Evolutionary conservation across 2,113 vertebrate genomes (phyloP).

Genomic region (Eurypyga helias): DNA sequence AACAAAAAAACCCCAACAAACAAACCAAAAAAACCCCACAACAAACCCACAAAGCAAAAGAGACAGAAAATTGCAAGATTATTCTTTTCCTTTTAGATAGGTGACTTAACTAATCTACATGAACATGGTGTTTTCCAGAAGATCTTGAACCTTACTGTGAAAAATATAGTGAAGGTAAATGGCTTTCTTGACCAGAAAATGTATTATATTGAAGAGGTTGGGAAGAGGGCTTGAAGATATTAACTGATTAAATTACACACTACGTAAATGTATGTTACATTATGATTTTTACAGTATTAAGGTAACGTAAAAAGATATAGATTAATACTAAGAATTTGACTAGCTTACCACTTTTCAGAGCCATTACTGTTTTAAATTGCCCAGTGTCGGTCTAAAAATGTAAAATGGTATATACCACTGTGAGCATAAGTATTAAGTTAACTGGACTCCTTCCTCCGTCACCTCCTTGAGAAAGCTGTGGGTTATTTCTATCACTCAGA

Average conservation of each 20-base stretch:
- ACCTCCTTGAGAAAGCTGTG: constrained; percentile 36
- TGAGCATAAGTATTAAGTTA: not conserved
- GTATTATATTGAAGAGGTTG: not conserved
- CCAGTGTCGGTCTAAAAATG: not conserved
- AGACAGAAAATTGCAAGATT: not conserved
- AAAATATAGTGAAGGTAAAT: constrained; percentile 19
- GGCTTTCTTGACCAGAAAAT: not conserved
- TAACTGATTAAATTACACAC: constrained; percentile 12
- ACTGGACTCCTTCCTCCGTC: constrained; percentile 14
- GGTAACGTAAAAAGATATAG: not conserved
- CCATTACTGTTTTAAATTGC: not conserved
- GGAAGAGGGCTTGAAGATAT: not conserved
- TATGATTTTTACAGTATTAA: not conserved
- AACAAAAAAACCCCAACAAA: not conserved
- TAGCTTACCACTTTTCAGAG: not conserved
- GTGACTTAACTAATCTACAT: not conserved
- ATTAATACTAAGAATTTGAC: not conserved
- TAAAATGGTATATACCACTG: not conserved
- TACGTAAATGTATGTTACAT: not conserved
- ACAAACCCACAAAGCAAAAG: not conserved
- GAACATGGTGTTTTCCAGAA: not conserved
- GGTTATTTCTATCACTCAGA: constrained; percentile 57
- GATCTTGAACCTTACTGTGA: not conserved
- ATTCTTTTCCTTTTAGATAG: not conserved
- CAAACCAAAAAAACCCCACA: not conserved